These are phyloP conservation scores for Eulemur rufifrons DNA, from an alignment of 2,113 vertebrate genomes.

Conservation along the genomic window DNA sequence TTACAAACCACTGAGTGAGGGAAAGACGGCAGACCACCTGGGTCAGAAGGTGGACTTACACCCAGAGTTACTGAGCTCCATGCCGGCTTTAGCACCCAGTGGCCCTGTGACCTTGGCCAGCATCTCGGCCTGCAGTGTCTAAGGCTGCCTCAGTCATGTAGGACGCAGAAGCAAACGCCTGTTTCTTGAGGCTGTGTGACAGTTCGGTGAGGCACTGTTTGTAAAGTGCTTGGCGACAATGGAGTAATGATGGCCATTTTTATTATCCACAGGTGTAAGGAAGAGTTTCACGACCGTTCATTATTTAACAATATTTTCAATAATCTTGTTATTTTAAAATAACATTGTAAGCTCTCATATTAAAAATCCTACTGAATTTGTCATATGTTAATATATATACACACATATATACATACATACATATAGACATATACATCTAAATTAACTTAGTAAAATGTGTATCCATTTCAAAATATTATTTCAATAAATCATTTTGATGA, in stretches of 20 bases:
- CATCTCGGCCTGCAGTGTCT: background rate
- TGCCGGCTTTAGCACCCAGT: background rate
- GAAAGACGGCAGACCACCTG: background rate
- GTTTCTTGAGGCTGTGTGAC: background rate
- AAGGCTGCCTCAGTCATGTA: background rate
- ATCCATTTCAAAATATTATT: background rate
- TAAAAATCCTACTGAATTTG: background rate
- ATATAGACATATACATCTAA: background rate
- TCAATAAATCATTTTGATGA: background rate
- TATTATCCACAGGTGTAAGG: background rate
- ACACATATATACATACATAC: background rate
- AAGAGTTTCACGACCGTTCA: background rate
- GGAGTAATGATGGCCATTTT: background rate
- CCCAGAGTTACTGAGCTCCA: background rate
- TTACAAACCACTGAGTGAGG: background rate
- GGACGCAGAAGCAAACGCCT: background rate
- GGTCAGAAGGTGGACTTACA: background rate
- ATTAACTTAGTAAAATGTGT: background rate
- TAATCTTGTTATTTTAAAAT: background rate
- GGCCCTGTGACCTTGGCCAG: background rate
- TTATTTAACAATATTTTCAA: slow-evolving; percentile 28
- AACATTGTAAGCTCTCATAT: background rate
- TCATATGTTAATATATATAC: background rate
- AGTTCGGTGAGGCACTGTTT: background rate
- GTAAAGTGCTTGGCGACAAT: background rate